Evolutionary conservation across 53 echinoderm and acorn worm genomes (phyloP).

Genomic region (Glandiceps talaboti): DNA sequence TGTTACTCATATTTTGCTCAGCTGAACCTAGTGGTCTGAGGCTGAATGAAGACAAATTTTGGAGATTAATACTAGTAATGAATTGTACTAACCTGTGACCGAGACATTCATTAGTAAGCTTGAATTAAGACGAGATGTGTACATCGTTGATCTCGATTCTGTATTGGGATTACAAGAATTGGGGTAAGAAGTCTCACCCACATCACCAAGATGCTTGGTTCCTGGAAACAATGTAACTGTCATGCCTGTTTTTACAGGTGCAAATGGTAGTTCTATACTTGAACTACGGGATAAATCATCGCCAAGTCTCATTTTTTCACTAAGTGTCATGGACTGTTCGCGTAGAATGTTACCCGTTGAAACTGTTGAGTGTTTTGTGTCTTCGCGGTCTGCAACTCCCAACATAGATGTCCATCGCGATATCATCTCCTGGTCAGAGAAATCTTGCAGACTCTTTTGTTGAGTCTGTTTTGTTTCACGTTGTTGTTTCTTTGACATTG

Average conservation of each 20-base stretch:
- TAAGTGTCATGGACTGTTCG: conserved; percentile 22
- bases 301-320: conserved; percentile 13
- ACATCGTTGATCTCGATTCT: neutral
- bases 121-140: neutral
- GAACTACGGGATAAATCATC: neutral
- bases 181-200: neutral
- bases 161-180: neutral
- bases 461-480: too few species aligned
- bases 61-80: too few species aligned
- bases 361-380: neutral
- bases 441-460: too few species aligned
- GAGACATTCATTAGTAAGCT: neutral
- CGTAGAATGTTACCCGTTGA: conserved; percentile 2
- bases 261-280: neutral
- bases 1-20: too few species aligned
- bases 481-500: too few species aligned
- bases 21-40: too few species aligned
- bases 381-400: neutral
- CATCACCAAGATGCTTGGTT: neutral
- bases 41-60: too few species aligned
- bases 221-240: neutral
- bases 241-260: neutral
- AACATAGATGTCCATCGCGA: neutral
- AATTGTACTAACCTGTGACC: neutral
- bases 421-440: neutral